Conservation (phyloP, 1,140 invertebrate species). For the Lutraria rhynchaena region DNA sequence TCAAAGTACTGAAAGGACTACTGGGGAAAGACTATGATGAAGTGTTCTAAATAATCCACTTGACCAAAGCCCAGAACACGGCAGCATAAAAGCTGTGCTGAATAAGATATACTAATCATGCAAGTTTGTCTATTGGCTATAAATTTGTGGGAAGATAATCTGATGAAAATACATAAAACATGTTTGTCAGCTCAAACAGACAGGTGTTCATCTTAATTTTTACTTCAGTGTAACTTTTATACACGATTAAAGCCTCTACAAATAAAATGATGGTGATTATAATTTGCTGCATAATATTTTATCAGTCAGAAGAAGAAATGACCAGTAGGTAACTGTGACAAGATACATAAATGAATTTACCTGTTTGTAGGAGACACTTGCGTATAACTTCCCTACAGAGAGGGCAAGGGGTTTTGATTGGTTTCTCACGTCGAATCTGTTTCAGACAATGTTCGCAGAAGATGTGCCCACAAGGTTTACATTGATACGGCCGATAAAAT, state of each 20-base stretch:
- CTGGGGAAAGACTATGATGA: too few species aligned
- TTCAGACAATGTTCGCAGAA: conserved; percentile 59
- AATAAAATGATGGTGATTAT: not conserved
- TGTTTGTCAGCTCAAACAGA: too few species aligned
- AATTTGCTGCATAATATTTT: not conserved
- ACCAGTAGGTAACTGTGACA: not conserved
- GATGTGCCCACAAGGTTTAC: conserved; percentile 32
- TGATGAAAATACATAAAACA: not conserved
- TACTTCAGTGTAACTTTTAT: not conserved
- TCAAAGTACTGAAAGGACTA: too few species aligned
- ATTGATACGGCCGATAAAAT: conserved; percentile 24
- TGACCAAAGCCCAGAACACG: too few species aligned
- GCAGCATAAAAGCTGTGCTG: too few species aligned
- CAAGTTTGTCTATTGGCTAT: too few species aligned
- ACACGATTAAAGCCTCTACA: not conserved
- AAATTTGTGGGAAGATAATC: too few species aligned
- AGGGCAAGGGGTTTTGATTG: conserved; percentile 33
- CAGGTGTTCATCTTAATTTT: not conserved
- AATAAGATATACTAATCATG: too few species aligned
- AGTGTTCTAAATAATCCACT: too few species aligned
- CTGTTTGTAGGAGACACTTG: conserved; percentile 25
- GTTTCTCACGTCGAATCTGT: conserved; percentile 10
- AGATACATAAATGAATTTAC: conserved; percentile 5
- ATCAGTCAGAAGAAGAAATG: not conserved
- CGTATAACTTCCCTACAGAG: conserved; percentile 46